phyloP scores from a whole-genome alignment of 2,113 vertebrate genomes.

The Fulmarus glacialis region DNA sequence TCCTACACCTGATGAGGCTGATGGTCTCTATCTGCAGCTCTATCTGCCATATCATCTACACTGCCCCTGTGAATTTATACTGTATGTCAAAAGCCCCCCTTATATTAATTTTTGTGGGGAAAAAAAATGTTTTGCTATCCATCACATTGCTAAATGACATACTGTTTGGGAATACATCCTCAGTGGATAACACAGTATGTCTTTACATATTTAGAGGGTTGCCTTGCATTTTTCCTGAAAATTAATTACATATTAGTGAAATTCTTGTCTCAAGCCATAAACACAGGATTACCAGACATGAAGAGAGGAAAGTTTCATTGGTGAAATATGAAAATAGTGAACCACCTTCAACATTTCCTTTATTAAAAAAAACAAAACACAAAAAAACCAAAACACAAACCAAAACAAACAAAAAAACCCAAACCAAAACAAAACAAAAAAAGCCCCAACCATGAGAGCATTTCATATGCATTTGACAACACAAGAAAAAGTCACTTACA shows the following conservation, averaged over 20 bases:
- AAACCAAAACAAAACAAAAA: no score
- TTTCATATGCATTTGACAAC: background rate
- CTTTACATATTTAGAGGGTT: background rate
- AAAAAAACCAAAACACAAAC: no score
- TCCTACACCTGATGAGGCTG: background rate
- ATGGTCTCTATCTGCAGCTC: background rate
- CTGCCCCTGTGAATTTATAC: background rate
- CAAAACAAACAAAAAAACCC: no score
- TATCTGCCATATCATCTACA: background rate
- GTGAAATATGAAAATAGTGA: background rate
- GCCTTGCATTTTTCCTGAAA: background rate
- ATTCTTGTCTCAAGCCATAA: background rate
- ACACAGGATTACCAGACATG: background rate
- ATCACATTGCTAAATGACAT: background rate
- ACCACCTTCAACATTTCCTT: background rate
- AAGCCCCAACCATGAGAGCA: background rate
- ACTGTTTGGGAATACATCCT: background rate
- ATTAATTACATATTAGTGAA: background rate
- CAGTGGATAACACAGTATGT: background rate
- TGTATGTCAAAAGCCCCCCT: background rate
- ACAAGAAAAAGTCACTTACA: background rate
- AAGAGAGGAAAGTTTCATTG: background rate
- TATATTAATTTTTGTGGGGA: background rate
- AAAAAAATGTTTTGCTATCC: background rate
- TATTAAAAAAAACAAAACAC: background rate